Conservation (phyloP, 2,113 vertebrate genomes). For the Calyptomena viridis region DNA sequence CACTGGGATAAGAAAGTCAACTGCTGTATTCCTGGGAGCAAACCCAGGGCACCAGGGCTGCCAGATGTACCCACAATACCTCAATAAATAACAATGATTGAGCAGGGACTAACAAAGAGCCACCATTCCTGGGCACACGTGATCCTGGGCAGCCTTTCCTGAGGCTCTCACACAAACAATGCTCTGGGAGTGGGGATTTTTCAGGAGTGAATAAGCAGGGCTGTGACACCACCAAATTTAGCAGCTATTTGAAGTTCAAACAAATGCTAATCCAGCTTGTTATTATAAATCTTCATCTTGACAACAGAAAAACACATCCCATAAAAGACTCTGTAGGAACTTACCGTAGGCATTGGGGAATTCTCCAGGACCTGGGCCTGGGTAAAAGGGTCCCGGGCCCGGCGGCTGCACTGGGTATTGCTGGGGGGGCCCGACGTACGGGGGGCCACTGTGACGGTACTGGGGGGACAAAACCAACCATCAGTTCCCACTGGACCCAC, state of each 20-base stretch:
- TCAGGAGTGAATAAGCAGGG: neutral
- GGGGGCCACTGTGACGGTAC: conserved; percentile 91
- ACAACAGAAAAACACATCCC: neutral
- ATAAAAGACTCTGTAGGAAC: conserved; percentile 5
- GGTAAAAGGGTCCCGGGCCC: conserved; percentile 90
- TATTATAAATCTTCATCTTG: neutral
- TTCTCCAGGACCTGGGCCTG: conserved; percentile 93
- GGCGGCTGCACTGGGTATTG: conserved; percentile 95
- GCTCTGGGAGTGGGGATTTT: neutral
- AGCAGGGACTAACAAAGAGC: neutral
- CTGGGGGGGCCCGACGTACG: conserved; percentile 90
- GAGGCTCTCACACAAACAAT: neutral
- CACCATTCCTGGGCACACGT: neutral
- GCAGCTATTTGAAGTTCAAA: conserved; percentile 1
- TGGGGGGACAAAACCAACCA: conserved; percentile 42
- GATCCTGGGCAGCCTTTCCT: neutral
- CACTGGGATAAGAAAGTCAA: neutral
- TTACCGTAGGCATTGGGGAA: conserved; percentile 92
- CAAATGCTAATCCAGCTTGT: neutral
- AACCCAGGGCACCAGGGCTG: neutral
- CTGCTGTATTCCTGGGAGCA: neutral
- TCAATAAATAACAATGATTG: neutral
- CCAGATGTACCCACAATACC: neutral
- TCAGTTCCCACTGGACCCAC: neutral
- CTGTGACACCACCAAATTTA: neutral